Evolutionary conservation across 1,140 invertebrate species (phyloP).

Genomic region (Stenopsyche tienmushanensis): DNA sequence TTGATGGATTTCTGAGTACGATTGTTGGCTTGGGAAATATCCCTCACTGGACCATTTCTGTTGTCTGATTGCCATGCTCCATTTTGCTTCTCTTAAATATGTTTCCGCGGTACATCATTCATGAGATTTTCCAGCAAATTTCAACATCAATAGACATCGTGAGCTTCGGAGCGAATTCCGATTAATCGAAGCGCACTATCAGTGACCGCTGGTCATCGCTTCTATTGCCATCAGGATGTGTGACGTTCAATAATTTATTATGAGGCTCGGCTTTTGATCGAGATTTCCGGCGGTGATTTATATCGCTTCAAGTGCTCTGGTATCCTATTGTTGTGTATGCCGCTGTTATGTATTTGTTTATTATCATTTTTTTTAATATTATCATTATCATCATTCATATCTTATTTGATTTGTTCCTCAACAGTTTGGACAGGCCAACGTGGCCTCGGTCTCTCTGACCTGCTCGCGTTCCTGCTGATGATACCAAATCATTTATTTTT

Average conservation of each 20-base stretch:
- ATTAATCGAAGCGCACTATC: neutral
- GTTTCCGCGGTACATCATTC: too few relatives aligned
- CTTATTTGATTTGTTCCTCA: neutral
- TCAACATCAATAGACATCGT: too few relatives aligned
- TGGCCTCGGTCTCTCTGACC: too few relatives aligned
- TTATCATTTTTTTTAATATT: conserved; percentile 5
- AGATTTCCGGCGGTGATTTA: conserved; percentile 34
- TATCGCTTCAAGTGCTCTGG: conserved; percentile 8
- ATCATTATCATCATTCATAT: conserved; percentile 13
- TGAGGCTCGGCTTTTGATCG: conserved; percentile 20
- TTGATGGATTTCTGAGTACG: too few relatives aligned
- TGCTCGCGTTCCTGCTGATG: too few relatives aligned
- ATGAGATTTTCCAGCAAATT: too few relatives aligned
- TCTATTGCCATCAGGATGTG: conserved; percentile 24
- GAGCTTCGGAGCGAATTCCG: too few relatives aligned
- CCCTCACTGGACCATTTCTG: too few relatives aligned
- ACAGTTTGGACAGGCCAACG: neutral
- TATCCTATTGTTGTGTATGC: neutral
- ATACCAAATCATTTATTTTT: too few relatives aligned
- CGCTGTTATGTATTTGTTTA: conserved; percentile 3
- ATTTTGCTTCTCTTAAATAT: too few relatives aligned
- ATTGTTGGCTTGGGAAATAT: too few relatives aligned
- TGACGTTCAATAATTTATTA: conserved; percentile 36
- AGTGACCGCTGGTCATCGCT: neutral
- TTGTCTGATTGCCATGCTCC: too few relatives aligned